Conservation (phyloP, 2,113 vertebrate genomes). For the Gracilinanus agilis region DNA sequence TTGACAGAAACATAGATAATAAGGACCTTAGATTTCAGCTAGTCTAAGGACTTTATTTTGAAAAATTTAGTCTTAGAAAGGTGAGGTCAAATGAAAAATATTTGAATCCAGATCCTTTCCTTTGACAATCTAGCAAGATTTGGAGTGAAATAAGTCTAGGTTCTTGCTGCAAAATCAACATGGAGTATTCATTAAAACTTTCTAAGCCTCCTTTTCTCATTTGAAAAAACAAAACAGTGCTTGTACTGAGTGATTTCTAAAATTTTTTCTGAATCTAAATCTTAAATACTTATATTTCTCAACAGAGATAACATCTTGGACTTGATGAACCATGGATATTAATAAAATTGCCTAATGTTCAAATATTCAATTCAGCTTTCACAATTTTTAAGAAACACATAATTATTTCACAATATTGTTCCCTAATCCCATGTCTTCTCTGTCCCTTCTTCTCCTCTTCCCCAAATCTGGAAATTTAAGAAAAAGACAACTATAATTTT, state of each 20-base stretch:
- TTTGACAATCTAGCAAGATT: no score
- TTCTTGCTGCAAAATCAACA: not conserved
- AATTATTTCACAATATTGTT: not conserved
- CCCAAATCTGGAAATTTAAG: not conserved
- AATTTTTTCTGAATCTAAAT: not conserved
- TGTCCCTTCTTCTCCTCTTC: not conserved
- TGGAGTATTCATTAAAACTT: not conserved
- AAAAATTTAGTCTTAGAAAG: not conserved
- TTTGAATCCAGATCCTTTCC: not conserved
- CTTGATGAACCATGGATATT: not conserved
- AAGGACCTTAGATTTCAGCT: not conserved
- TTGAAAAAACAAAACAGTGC: not conserved
- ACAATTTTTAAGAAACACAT: not conserved
- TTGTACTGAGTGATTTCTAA: not conserved
- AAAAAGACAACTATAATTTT: not conserved
- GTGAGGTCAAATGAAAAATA: not conserved
- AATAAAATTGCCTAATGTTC: not conserved
- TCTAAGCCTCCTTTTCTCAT: not conserved
- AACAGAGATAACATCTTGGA: not conserved
- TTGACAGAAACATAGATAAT: not conserved
- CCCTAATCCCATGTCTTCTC: not conserved
- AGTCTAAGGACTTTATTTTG: not conserved
- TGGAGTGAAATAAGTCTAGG: not conserved
- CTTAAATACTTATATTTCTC: not conserved
- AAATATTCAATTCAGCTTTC: not conserved